Evolutionary conservation across 2,113 vertebrate genomes (phyloP).

Genomic region (Panthera tigris): DNA sequence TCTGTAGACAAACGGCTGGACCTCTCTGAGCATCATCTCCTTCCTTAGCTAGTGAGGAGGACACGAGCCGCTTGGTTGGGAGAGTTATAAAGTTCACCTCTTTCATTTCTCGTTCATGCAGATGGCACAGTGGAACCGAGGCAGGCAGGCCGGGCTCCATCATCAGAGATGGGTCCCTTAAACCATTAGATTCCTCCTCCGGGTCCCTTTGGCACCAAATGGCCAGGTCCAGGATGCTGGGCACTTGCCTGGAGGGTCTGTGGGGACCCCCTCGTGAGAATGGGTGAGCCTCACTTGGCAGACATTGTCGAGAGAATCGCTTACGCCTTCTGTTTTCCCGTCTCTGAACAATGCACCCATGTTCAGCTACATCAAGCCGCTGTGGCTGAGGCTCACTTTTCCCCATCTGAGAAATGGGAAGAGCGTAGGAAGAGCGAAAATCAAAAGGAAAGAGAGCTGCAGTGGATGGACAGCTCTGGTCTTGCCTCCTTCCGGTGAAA

Average conservation of each 20-base stretch:
- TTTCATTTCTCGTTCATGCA: not conserved
- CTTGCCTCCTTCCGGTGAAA: not conserved
- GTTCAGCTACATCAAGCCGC: not conserved
- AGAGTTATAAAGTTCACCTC: too few relatives aligned
- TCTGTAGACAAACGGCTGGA: not conserved
- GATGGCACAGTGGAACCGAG: not conserved
- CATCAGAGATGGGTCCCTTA: not conserved
- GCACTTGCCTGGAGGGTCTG: not conserved
- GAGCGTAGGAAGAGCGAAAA: not conserved
- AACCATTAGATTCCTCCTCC: not conserved
- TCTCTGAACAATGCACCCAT: accelerated
- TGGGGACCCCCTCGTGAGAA: not conserved
- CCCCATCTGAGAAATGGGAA: not conserved
- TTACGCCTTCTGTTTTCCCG: not conserved
- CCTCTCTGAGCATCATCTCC: not conserved
- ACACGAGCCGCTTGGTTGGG: too few relatives aligned
- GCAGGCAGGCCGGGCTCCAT: not conserved
- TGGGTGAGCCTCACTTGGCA: not conserved
- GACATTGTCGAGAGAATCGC: not conserved
- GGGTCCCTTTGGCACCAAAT: not conserved
- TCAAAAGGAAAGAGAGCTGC: not conserved
- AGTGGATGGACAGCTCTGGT: not conserved
- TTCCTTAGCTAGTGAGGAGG: not conserved
- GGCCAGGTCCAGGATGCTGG: not conserved
- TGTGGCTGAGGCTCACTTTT: not conserved